Base-by-base conservation (phyloP, 2,113 vertebrate genomes). In the Pelobates fuscus region DNA sequence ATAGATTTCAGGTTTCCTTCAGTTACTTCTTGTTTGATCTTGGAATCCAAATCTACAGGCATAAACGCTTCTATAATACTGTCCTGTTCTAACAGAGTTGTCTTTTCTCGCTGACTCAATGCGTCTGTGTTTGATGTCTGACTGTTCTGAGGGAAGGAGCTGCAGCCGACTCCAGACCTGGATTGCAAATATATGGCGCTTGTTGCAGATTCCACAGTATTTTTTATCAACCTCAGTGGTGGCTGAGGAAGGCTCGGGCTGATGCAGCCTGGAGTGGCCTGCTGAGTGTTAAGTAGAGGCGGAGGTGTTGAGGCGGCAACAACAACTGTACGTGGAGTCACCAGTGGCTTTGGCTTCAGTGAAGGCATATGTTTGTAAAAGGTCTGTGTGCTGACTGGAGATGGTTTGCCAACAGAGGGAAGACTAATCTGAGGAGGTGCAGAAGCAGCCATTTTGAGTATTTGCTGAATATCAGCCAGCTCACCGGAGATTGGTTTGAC, bases 381-480 rank as follows among this genome's bases (percentile, higher is more conserved):
- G 0, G 90, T 88, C 82, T 92, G 91, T 60, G 89, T 81, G 0
- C 90, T 86, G 49, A 88, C 82, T 25, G 91, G 92, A 0, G 94
- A 90, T 65, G 90, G 91, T 88, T 95, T 96, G 79, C 95, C 92
- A 78, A 95, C 90, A 0, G 94, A 86, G 0, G 96, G 95, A 77
- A 97, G 92, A 78, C 91, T 94, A 70, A 97, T 94, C 8, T 94
- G 96, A 30, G 92, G 92, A 2, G 94, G 92, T 0, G 92, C 93
- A 0, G 94, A 91, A 1, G 94, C 83, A 2, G 97, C 92, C 88
- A 98, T 95, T 80, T 95, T 96, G 77, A 98, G 92, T 82, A 98
- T 98, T 88, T 98, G 96, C 83, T 97, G 96, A 84, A 99, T 96
- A 82, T 98, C 95, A 0, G 96, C 96, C 80, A 98, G 86, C 90